Conservation (phyloP, 2,888 invertebrate genomes). For the Melanostoma mellinum region DNA sequence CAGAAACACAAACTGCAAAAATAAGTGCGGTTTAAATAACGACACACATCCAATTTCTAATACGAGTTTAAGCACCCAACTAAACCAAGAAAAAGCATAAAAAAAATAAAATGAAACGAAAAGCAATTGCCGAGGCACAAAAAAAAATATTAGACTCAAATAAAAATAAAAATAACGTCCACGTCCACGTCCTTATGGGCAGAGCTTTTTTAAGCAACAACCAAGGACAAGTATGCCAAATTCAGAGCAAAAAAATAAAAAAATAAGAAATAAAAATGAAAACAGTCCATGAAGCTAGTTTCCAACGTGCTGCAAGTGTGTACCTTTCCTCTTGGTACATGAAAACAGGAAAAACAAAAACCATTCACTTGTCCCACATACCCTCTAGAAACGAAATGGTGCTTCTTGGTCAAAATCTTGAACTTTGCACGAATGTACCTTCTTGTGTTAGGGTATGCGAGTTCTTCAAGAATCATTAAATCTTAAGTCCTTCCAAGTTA, state of each 20-base stretch:
- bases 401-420: constrained; percentile 25
- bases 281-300: no score
- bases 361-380: no score
- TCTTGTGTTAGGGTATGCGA: neutral
- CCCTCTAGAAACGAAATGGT: neutral
- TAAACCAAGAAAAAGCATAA: no score
- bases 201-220: neutral
- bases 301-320: no score
- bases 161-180: constrained; percentile 10
- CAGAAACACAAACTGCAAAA: no score
- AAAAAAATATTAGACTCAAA: constrained; percentile 56
- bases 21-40: no score
- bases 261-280: no score
- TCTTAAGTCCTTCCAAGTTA: constrained; percentile 44
- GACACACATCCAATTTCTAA: no score
- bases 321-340: no score
- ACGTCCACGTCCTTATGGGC: neutral
- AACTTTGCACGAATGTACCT: neutral
- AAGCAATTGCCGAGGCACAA: constrained; percentile 52
- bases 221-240: constrained; percentile 45
- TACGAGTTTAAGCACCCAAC: no score
- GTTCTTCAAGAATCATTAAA: constrained; percentile 58
- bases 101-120: no score
- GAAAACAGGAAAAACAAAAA: no score
- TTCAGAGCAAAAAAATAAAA: neutral